These are phyloP conservation scores for Rhincodon typus DNA, from an alignment of 2,797 vertebrate species.

Conservation along the genomic window DNA sequence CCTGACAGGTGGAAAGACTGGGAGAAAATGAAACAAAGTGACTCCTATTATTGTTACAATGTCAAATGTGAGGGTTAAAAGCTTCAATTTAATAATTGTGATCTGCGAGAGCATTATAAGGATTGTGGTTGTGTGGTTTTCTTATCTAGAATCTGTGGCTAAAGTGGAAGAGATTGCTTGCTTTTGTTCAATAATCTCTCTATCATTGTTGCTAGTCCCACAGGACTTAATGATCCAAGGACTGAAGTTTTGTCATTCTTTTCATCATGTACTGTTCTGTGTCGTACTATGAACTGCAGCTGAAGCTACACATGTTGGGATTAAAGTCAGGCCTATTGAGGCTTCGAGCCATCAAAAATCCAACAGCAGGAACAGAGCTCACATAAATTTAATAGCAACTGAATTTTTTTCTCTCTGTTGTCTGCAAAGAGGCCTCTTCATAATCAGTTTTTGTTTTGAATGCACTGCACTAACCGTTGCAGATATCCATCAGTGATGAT, in stretches of 20 bases:
- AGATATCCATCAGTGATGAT: slow-evolving; percentile 57
- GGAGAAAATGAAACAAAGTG: background rate
- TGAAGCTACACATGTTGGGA: slow-evolving; percentile 52
- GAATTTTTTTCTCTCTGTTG: slow-evolving; percentile 43
- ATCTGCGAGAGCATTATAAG: background rate
- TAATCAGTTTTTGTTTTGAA: slow-evolving; percentile 54
- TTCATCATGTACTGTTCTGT: slow-evolving; percentile 45
- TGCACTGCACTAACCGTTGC: slow-evolving; percentile 47
- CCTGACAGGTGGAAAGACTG: background rate
- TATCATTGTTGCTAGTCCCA: slow-evolving; percentile 38
- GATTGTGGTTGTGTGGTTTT: background rate
- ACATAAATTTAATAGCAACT: slow-evolving; percentile 50
- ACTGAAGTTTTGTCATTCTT: slow-evolving; percentile 29
- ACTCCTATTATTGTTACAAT: background rate
- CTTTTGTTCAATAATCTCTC: slow-evolving; percentile 45
- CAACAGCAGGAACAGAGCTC: slow-evolving; percentile 45
- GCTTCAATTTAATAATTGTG: background rate
- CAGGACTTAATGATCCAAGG: slow-evolving; percentile 42
- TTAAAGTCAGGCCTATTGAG: slow-evolving; percentile 52
- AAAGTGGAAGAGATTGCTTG: slow-evolving; percentile 37
- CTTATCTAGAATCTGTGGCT: slow-evolving; percentile 41
- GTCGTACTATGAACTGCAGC: slow-evolving; percentile 47
- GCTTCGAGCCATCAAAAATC: slow-evolving; percentile 53
- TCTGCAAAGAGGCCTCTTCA: slow-evolving; percentile 51
- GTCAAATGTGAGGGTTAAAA: background rate